phyloP scores from a whole-genome alignment of 2,888 invertebrate species.

The Lasioglossum zephyrum region DNA sequence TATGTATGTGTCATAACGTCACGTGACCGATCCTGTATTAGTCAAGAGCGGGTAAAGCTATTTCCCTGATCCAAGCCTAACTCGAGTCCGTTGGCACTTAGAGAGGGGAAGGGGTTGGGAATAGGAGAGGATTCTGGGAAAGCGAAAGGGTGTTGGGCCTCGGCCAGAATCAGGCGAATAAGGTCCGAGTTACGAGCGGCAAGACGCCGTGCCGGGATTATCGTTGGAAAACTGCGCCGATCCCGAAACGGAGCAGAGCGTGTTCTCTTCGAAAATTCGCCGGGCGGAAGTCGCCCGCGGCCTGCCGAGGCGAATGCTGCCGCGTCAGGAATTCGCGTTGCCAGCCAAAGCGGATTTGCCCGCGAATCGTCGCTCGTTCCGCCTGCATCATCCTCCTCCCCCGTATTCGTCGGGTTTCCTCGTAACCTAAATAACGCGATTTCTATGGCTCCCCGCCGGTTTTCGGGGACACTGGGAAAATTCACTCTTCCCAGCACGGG shows the following conservation, averaged over 20 bases:
- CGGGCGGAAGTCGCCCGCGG: not conserved
- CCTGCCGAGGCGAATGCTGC: conserved; percentile 17
- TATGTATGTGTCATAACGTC: too few species aligned
- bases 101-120: not conserved
- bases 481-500: not conserved
- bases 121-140: conserved; percentile 13
- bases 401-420: conserved; percentile 44
- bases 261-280: not conserved
- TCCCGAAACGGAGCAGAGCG: not conserved
- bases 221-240: conserved; percentile 7
- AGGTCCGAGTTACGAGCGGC: conserved; percentile 47
- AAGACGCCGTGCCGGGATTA: conserved; percentile 17
- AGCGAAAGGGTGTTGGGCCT: conserved; percentile 45
- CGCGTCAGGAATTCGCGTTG: conserved; percentile 54
- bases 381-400: conserved; percentile 1
- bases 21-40: too few species aligned
- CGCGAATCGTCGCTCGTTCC: conserved; percentile 43
- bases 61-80: too few species aligned
- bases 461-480: conserved; percentile 2
- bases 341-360: conserved; percentile 51
- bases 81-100: not conserved
- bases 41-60: too few species aligned
- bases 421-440: conserved; percentile 55
- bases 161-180: conserved; percentile 43
- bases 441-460: conserved; percentile 38